A percentile compares a stretch with the other conserved stretches of the same genome.
phyloP scores from a whole-genome alignment of 2,888 invertebrate species.

The Hydropsyche betteni region DNA sequence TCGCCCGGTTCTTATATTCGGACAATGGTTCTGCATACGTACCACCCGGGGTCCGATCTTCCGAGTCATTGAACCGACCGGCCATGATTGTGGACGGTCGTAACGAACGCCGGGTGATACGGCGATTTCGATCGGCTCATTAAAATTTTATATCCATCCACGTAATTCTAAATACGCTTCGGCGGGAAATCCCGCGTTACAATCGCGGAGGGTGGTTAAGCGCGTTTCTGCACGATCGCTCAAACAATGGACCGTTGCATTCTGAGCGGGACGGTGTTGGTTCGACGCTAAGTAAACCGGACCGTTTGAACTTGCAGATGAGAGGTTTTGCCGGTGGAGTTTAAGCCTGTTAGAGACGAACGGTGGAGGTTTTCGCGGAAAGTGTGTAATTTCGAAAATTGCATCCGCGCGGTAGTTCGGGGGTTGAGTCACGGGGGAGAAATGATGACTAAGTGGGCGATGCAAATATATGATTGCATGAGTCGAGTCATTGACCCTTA shows the following conservation, averaged over 20 bases:
- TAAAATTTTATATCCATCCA: no score
- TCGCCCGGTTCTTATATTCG: not conserved
- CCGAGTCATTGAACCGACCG: constrained; percentile 38
- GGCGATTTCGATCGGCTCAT: no score
- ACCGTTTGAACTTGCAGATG: constrained; percentile 27
- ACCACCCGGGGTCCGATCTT: constrained; percentile 22
- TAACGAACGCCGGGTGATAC: not conserved
- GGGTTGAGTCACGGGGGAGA: no score
- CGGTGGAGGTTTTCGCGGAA: no score
- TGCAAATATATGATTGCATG: no score
- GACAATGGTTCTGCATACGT: not conserved
- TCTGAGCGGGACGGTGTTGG: not conserved
- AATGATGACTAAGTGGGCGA: no score
- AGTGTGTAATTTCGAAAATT: no score
- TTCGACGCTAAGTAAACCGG: constrained; percentile 30
- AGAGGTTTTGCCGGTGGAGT: constrained; percentile 12
- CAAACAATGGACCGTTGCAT: constrained; percentile 20
- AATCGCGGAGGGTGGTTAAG: not conserved
- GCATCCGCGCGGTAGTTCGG: no score
- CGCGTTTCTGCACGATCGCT: not conserved
- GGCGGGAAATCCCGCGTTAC: not conserved
- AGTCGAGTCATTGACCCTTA: no score
- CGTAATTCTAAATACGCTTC: not conserved
- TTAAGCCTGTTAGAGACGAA: no score
- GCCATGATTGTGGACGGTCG: constrained; percentile 19